Evolutionary conservation across 2,888 invertebrate species (phyloP).

Genomic region (Eristalis arbustorum): DNA sequence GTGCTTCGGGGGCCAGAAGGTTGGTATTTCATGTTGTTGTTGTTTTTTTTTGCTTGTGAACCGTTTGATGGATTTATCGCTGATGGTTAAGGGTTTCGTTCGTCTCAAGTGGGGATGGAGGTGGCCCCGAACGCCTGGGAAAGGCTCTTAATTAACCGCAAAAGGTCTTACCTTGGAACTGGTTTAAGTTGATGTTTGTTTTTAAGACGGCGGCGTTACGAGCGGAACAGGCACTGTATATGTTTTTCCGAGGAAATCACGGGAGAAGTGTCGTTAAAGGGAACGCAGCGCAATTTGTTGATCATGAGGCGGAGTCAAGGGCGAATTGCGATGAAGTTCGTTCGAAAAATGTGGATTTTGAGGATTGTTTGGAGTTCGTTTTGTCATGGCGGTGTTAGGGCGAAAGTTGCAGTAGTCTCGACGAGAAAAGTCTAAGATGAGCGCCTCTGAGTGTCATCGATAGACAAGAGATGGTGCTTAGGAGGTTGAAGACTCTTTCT

Average conservation of each 20-base stretch:
- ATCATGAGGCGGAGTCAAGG: neutral
- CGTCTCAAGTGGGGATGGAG: neutral
- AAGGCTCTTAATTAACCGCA: neutral
- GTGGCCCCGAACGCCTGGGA: neutral
- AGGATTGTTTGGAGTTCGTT: no score
- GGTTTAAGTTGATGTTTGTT: neutral
- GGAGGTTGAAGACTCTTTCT: no score
- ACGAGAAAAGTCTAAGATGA: no score
- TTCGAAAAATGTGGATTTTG: no score
- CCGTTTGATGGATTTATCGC: constrained; percentile 35
- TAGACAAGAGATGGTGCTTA: no score
- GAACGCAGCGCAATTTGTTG: neutral
- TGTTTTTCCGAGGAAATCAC: neutral
- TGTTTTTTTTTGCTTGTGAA: neutral
- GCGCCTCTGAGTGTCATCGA: no score
- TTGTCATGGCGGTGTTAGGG: no score
- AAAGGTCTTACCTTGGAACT: neutral
- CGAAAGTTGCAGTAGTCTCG: no score
- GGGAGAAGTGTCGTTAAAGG: neutral
- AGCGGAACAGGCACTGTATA: neutral
- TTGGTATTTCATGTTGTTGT: neutral
- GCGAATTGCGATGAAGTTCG: no score
- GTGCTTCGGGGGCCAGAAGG: neutral
- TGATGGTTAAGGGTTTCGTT: constrained; percentile 2
- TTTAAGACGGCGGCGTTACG: neutral